Conservation (phyloP, 2,888 invertebrate species). For the Lycophotia porphyrea region DNA sequence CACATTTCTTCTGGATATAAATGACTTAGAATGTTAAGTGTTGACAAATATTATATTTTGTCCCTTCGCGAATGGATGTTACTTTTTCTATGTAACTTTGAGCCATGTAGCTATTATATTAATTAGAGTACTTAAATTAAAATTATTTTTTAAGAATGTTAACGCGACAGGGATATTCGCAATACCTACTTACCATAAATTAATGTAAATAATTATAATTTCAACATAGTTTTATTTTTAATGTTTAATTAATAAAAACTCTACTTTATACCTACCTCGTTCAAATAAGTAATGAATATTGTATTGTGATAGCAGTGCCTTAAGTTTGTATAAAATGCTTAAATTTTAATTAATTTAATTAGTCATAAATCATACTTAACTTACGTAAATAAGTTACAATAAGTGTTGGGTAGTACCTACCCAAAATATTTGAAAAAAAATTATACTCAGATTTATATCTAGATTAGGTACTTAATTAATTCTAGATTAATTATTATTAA, state of each 20-base stretch:
- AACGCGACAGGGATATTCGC: slow-evolving; percentile 65
- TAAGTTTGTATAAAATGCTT: slow-evolving; percentile 64
- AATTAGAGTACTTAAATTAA: slow-evolving; percentile 47
- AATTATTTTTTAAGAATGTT: slow-evolving; percentile 11
- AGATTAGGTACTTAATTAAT: slow-evolving; percentile 20
- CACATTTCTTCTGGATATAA: slow-evolving; percentile 45
- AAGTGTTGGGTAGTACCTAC: slow-evolving; percentile 4
- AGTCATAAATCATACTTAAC: slow-evolving; percentile 1
- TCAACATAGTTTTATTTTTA: slow-evolving; percentile 31
- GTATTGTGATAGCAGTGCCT: slow-evolving; percentile 85
- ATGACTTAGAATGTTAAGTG: slow-evolving; percentile 54
- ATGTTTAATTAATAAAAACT: slow-evolving; percentile 23
- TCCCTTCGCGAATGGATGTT: slow-evolving; percentile 43
- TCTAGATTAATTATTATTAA: slow-evolving; percentile 47
- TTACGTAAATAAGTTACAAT: slow-evolving; percentile 2
- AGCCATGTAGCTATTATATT: slow-evolving; percentile 21
- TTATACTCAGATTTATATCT: slow-evolving; percentile 12
- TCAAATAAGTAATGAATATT: slow-evolving; percentile 61
- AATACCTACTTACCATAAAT: slow-evolving; percentile 63
- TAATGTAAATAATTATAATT: slow-evolving; percentile 54
- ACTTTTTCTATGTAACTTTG: slow-evolving; percentile 19
- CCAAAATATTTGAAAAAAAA: slow-evolving; percentile 6
- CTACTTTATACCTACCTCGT: slow-evolving; percentile 66
- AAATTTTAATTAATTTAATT: slow-evolving; percentile 44
- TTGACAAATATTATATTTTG: slow-evolving; percentile 47